phyloP scores from a whole-genome alignment of 2,113 vertebrate species.

The Pomatorhinus ruficollis region DNA sequence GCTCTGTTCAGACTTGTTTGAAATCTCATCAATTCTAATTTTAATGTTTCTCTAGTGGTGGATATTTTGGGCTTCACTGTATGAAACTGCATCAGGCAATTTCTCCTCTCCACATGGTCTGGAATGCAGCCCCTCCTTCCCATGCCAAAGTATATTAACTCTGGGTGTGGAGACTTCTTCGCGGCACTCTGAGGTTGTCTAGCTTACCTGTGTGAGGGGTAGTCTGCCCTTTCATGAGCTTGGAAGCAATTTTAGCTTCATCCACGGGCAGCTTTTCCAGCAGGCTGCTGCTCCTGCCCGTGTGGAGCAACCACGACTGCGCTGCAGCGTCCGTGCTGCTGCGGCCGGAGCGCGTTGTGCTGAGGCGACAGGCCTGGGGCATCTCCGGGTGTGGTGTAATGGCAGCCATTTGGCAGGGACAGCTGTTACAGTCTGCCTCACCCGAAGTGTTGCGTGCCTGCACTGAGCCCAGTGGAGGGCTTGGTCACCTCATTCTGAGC shows the following conservation, averaged over 20 bases:
- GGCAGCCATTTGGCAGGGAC: not conserved
- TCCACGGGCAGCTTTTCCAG: not conserved
- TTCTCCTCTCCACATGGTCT: not conserved
- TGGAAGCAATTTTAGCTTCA: not conserved
- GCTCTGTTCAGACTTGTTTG: not conserved
- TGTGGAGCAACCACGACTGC: fast-evolving
- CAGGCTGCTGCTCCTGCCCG: not conserved
- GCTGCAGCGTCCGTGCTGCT: fast-evolving
- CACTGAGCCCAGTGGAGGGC: not conserved
- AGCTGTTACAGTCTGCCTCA: not conserved
- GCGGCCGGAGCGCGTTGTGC: not conserved
- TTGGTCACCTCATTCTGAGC: not conserved
- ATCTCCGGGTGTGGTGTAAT: not conserved
- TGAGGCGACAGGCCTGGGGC: fast-evolving
- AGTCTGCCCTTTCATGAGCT: not conserved
- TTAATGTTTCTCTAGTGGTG: not conserved
- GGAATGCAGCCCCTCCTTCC: not conserved
- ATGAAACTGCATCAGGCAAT: not conserved
- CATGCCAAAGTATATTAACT: not conserved
- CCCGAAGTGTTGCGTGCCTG: not conserved
- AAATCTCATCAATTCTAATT: not conserved
- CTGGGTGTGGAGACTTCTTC: not conserved
- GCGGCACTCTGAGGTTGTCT: not conserved
- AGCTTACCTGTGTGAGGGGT: not conserved
- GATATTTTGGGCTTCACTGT: not conserved